These are phyloP conservation scores for Apantesis nais DNA, from an alignment of 2,888 invertebrate genomes.

Conservation along the genomic window DNA sequence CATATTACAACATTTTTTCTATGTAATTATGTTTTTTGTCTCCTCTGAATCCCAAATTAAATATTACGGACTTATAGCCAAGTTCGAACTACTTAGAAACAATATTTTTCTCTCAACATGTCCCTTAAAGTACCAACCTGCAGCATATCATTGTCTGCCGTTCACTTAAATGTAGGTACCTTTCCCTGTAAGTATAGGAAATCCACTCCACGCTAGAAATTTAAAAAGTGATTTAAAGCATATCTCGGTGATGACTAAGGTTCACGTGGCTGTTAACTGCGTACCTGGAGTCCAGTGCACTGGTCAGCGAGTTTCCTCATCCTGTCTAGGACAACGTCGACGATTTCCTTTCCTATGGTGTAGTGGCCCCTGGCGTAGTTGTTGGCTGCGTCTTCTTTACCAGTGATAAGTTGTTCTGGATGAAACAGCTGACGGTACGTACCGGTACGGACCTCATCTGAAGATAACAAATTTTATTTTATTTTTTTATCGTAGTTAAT, in stretches of 20 bases:
- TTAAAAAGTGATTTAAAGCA: neutral
- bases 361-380: conserved; percentile 98
- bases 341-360: conserved; percentile 96
- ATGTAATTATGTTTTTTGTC: too few species aligned
- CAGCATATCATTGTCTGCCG: neutral
- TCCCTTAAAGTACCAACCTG: too few species aligned
- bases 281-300: conserved; percentile 92
- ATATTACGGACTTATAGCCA: too few species aligned
- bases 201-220: too few species aligned
- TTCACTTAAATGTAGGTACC: too few species aligned
- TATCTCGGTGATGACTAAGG: neutral
- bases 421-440: conserved; percentile 94
- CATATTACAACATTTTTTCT: too few species aligned
- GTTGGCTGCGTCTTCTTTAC: conserved; percentile 97
- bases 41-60: too few species aligned
- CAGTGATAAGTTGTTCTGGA: conserved; percentile 96
- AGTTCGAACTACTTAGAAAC: too few species aligned
- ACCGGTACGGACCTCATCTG: conserved; percentile 93
- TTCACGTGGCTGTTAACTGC: neutral
- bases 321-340: conserved; percentile 93
- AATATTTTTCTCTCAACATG: too few species aligned
- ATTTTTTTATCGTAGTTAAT: neutral
- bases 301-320: conserved; percentile 93
- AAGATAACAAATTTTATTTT: neutral
- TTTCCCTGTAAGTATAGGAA: too few species aligned